phyloP scores from a whole-genome alignment of 2,113 vertebrate species.

The Gorsachius goisagi region DNA sequence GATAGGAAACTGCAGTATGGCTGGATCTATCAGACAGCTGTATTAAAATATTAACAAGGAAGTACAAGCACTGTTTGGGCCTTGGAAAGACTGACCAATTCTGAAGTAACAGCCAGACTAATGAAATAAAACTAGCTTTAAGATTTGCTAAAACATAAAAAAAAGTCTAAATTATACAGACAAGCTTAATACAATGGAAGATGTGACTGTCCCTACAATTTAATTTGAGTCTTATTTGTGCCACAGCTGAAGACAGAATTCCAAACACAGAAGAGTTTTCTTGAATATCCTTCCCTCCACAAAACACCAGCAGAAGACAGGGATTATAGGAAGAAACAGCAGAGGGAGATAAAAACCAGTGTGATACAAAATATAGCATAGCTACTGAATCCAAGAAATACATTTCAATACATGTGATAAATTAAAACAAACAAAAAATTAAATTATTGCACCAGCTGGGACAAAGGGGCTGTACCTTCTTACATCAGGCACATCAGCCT shows the following conservation, averaged over 20 bases:
- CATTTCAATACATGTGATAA: neutral
- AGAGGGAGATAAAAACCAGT: neutral
- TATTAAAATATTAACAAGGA: neutral
- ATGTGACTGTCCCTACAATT: neutral
- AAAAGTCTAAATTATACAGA: neutral
- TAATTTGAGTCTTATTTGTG: neutral
- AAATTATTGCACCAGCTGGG: neutral
- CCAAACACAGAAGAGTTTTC: neutral
- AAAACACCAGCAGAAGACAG: neutral
- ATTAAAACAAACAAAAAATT: neutral
- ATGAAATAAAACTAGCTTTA: neutral
- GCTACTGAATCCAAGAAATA: neutral
- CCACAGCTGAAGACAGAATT: neutral
- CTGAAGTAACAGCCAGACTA: neutral
- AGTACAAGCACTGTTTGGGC: neutral
- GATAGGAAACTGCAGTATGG: neutral
- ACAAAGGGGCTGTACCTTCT: neutral
- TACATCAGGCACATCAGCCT: neutral
- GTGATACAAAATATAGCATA: neutral
- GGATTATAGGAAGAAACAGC: neutral
- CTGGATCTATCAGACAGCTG: neutral
- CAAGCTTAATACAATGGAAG: neutral
- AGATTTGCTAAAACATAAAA: neutral
- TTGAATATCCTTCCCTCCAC: neutral
- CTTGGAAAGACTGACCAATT: neutral